phyloP scores from a whole-genome alignment of 1,140 invertebrate genomes.

The Thaumatotibia leucotreta region DNA sequence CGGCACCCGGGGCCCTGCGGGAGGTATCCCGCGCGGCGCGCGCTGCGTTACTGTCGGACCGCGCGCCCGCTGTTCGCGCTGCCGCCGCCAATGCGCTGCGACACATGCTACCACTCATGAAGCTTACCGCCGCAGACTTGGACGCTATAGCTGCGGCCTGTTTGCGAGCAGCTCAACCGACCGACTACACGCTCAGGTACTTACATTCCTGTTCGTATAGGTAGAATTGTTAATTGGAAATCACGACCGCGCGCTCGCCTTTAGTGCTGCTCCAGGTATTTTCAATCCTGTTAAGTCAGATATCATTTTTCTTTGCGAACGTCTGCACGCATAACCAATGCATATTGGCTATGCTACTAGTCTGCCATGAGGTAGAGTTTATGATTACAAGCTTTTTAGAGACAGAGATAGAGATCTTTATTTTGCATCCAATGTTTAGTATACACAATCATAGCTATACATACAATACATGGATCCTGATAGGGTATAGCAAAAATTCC shows the following conservation, averaged over 20 bases:
- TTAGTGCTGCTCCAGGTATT: background rate
- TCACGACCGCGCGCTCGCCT: background rate
- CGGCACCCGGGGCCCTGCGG: constrained; percentile 49
- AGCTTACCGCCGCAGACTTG: constrained; percentile 48
- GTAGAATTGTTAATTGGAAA: background rate
- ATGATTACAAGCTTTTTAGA: too few relatives aligned
- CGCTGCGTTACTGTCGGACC: constrained; percentile 43
- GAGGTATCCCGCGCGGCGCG: constrained; percentile 59
- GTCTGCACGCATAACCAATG: too few relatives aligned
- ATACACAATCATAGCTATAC: too few relatives aligned
- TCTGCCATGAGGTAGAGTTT: too few relatives aligned
- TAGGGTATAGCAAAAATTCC: too few relatives aligned
- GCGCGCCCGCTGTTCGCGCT: constrained; percentile 46
- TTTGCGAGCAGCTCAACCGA: constrained; percentile 51
- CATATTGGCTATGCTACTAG: too few relatives aligned
- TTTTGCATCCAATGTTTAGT: too few relatives aligned
- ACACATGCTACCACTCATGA: constrained; percentile 49
- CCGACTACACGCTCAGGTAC: constrained; percentile 55
- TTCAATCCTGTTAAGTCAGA: too few relatives aligned
- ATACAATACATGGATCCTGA: too few relatives aligned
- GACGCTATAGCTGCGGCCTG: constrained; percentile 60
- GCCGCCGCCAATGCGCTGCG: constrained; percentile 48
- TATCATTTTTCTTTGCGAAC: too few relatives aligned
- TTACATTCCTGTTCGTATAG: background rate
- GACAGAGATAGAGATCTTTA: too few relatives aligned